Evolutionary conservation across 37 sponge, comb jelly and placozoan genomes (phyloP).

Genomic region (Sycon ciliatum): DNA sequence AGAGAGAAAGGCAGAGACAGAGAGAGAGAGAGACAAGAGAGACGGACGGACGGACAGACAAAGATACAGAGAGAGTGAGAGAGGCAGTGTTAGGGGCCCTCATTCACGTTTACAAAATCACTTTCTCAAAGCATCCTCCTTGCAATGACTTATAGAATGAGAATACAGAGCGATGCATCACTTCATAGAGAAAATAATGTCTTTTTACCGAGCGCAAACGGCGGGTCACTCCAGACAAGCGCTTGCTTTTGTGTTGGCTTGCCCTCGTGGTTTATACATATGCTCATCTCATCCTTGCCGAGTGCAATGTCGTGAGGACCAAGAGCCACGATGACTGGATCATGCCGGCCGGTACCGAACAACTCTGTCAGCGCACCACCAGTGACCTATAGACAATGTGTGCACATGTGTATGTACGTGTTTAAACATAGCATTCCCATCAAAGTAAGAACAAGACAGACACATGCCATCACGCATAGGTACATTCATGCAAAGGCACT

Average conservation of each 20-base stretch:
- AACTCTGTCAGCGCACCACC: too few species aligned
- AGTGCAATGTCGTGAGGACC: not conserved
- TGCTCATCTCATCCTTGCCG: not conserved
- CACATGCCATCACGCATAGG: too few species aligned
- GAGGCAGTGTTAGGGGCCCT: not conserved
- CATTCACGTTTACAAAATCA: not conserved
- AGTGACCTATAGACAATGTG: too few species aligned
- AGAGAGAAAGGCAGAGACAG: too few species aligned
- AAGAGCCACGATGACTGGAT: not conserved
- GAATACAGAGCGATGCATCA: not conserved
- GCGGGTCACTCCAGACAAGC: not conserved
- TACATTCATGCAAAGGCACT: too few species aligned
- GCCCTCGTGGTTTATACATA: not conserved
- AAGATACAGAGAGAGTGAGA: too few species aligned
- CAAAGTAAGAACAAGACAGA: too few species aligned
- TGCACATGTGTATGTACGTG: too few species aligned
- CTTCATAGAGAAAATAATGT: not conserved
- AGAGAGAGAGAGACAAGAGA: too few species aligned
- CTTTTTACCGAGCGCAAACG: not conserved
- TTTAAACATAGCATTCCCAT: too few species aligned
- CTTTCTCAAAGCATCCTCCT: not conserved
- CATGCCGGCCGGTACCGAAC: too few species aligned
- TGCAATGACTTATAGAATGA: not conserved
- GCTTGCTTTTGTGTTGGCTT: slow-evolving; percentile 12
- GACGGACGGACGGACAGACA: too few species aligned